Percentiles rank a stretch among this genome's conserved stretches.
Evolutionary conservation across 2,797 vertebrate genomes (phyloP).

Genomic region (Peromyscus eremicus): DNA sequence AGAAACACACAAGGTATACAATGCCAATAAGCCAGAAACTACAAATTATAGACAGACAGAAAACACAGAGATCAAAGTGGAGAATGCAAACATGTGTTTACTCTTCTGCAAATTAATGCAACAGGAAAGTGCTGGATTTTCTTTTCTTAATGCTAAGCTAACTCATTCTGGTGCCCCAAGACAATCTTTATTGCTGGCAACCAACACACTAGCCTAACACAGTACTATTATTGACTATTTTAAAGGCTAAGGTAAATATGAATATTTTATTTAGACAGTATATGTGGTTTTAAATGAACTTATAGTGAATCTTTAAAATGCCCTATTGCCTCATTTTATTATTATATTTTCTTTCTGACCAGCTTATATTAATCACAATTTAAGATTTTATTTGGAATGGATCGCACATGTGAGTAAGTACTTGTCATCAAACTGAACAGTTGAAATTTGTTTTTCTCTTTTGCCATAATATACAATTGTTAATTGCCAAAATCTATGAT

Average conservation of each 20-base stretch:
- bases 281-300: neutral
- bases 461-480: neutral
- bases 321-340: neutral
- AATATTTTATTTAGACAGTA: neutral
- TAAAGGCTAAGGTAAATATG: neutral
- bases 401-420: neutral
- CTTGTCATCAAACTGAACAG: neutral
- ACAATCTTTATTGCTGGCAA: neutral
- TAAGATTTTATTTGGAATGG: neutral
- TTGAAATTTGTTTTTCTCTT: neutral
- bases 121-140: neutral
- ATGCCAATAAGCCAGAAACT: neutral
- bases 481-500: neutral
- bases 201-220: neutral
- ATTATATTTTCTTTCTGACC: neutral
- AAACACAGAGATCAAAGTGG: neutral
- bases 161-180: neutral
- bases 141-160: neutral
- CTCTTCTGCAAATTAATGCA: neutral
- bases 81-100: neutral
- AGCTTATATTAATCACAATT: neutral
- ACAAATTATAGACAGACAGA: neutral
- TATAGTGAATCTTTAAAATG: neutral
- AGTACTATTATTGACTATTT: neutral
- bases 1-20: neutral